Conservation (phyloP, 2,888 invertebrate genomes). For the Thalpophila matura region DNA sequence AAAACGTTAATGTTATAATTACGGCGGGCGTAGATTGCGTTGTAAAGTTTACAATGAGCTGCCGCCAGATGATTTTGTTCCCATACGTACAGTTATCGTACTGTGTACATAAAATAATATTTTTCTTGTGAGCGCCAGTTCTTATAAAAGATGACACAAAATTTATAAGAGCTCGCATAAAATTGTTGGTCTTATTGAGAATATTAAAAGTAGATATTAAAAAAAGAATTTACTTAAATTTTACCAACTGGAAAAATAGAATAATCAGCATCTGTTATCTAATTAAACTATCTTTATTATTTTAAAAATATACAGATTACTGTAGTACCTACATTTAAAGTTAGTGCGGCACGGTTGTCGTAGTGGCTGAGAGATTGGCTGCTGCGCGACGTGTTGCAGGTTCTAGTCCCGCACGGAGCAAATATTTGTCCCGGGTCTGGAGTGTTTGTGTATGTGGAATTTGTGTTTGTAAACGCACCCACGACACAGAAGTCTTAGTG, state of each 20-base stretch:
- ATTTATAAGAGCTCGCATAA: slow-evolving; percentile 49
- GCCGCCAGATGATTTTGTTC: slow-evolving; percentile 77
- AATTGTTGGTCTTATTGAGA: slow-evolving; percentile 50
- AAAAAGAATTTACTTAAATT: not conserved
- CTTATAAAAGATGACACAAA: slow-evolving; percentile 57
- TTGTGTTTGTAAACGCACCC: no score
- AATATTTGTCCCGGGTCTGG: no score
- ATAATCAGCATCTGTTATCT: not conserved
- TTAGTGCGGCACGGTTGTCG: no score
- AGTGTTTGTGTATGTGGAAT: no score
- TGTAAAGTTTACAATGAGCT: slow-evolving; percentile 70
- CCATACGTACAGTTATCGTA: slow-evolving; percentile 73
- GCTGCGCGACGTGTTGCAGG: no score
- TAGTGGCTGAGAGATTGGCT: no score
- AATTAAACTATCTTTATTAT: not conserved
- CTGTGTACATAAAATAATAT: slow-evolving; percentile 73
- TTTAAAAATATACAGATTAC: not conserved
- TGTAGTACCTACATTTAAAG: no score
- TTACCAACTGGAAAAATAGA: slow-evolving; percentile 3
- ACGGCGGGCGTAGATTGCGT: slow-evolving; percentile 47
- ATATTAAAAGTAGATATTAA: slow-evolving; percentile 21
- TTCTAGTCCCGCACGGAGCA: no score
- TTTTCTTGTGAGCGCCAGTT: slow-evolving; percentile 62
- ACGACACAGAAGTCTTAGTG: no score
- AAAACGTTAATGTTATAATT: slow-evolving; percentile 51